These are phyloP conservation scores for Leucophenga varia DNA, from an alignment of 1,140 invertebrate genomes.

Conservation along the genomic window DNA sequence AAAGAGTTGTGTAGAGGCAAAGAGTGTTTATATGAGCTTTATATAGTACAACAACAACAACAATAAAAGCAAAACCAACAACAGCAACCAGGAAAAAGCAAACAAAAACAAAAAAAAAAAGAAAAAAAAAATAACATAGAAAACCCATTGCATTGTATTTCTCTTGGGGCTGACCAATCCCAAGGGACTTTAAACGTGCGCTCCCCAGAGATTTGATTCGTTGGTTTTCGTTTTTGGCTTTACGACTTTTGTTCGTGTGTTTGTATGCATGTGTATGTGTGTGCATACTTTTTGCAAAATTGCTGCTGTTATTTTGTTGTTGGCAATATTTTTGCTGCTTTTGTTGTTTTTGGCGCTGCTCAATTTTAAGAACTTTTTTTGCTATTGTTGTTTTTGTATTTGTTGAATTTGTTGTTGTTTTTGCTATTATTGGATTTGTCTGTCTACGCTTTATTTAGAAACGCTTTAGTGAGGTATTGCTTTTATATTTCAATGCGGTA, in stretches of 20 bases:
- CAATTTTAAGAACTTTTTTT: too few relatives aligned
- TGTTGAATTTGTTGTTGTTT: too few relatives aligned
- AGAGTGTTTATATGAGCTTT: too few relatives aligned
- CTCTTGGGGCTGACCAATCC: conserved; percentile 54
- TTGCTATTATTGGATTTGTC: too few relatives aligned
- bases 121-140: conserved; percentile 50
- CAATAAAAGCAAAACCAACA: conserved; percentile 37
- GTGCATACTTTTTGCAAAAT: conserved; percentile 18
- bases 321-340: too few relatives aligned
- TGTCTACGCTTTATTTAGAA: too few relatives aligned
- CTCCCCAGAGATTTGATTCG: conserved; percentile 49
- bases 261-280: conserved; percentile 1
- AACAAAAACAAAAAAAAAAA: conserved; percentile 19
- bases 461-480: conserved; percentile 22
- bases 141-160: conserved; percentile 57
- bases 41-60: conserved; percentile 3
- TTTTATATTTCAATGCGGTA: too few relatives aligned
- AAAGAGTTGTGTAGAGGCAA: too few relatives aligned
- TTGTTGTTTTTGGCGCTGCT: too few relatives aligned
- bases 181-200: conserved; percentile 47
- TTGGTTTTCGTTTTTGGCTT: conserved; percentile 25
- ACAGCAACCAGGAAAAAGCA: conserved; percentile 24
- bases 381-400: too few relatives aligned
- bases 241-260: too few relatives aligned
- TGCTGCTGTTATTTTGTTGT: too few relatives aligned